Conservation (phyloP, 2,113 vertebrate genomes). For the Capricornis sumatraensis region DNA sequence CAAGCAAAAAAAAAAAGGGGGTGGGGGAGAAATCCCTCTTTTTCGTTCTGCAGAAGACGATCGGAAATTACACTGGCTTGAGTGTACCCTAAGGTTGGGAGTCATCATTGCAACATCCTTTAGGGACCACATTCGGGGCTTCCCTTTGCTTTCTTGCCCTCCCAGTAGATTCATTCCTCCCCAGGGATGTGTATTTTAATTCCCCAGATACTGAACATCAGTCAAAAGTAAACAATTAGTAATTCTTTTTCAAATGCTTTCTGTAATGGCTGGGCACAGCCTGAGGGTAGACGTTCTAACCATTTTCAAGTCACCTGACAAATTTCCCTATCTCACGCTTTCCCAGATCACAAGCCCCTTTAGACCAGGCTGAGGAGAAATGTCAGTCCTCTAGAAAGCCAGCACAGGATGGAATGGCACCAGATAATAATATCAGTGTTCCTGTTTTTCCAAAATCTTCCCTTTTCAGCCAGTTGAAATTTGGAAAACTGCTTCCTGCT, state of each 20-base stretch:
- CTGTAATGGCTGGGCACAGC: neutral
- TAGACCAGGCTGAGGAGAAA: accelerated
- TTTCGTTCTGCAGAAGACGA: slow-evolving; percentile 68
- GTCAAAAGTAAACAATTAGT: neutral
- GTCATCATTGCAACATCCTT: slow-evolving; percentile 5
- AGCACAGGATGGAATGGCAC: accelerated
- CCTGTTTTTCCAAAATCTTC: too few relatives aligned
- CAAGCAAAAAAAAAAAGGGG: slow-evolving; percentile 43
- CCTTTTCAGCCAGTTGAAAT: too few relatives aligned
- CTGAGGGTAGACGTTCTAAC: neutral
- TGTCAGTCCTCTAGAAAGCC: accelerated
- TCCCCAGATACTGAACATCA: neutral
- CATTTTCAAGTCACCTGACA: neutral
- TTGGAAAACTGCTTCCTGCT: neutral
- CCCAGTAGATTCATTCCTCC: accelerated
- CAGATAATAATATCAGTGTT: accelerated
- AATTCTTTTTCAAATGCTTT: neutral
- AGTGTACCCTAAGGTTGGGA: slow-evolving; percentile 21
- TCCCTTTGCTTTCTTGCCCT: neutral
- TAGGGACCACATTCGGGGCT: neutral
- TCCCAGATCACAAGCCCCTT: neutral
- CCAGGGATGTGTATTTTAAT: neutral
- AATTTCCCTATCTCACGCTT: neutral
- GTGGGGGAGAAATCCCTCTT: slow-evolving; percentile 44
- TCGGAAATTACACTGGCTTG: slow-evolving; percentile 63